Conservation (phyloP, 2,797 vertebrate genomes). For the Chiropotes sagulatus region DNA sequence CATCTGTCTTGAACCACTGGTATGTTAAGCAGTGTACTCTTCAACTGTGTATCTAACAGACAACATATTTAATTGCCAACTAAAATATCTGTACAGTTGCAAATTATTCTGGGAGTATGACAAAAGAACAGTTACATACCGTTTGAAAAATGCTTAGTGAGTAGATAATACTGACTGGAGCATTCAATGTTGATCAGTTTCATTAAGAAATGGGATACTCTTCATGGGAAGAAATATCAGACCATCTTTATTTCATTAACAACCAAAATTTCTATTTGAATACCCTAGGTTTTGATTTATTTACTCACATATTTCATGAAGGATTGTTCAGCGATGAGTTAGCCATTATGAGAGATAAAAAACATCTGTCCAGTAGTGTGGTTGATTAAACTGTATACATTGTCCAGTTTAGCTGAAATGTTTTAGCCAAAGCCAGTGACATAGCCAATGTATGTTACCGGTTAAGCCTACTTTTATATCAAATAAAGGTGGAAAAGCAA, state of each 20-base stretch:
- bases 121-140: slow-evolving; percentile 7
- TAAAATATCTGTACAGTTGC: slow-evolving; percentile 9
- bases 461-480: slow-evolving; percentile 6
- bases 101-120: not conserved
- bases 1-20: not conserved
- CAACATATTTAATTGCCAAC: slow-evolving; percentile 36
- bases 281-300: slow-evolving; percentile 18
- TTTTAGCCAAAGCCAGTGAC: slow-evolving; percentile 8
- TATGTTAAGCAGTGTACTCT: not conserved
- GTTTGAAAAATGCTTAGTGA: not conserved
- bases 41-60: not conserved
- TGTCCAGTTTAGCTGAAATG: slow-evolving; percentile 38
- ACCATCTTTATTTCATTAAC: slow-evolving; percentile 33
- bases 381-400: slow-evolving; percentile 12
- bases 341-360: not conserved
- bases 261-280: not conserved
- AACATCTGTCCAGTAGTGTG: not conserved
- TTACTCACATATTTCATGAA: slow-evolving; percentile 35
- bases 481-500: slow-evolving; percentile 3
- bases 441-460: not conserved
- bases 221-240: not conserved
- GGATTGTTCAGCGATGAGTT: slow-evolving; percentile 17
- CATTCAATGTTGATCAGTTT: not conserved
- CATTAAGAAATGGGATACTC: not conserved
- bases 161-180: not conserved